Percentiles rank a stretch among this genome's conserved stretches.
phyloP scores from a whole-genome alignment of 2,888 invertebrate genomes.

The Synergus laeviventris region DNA sequence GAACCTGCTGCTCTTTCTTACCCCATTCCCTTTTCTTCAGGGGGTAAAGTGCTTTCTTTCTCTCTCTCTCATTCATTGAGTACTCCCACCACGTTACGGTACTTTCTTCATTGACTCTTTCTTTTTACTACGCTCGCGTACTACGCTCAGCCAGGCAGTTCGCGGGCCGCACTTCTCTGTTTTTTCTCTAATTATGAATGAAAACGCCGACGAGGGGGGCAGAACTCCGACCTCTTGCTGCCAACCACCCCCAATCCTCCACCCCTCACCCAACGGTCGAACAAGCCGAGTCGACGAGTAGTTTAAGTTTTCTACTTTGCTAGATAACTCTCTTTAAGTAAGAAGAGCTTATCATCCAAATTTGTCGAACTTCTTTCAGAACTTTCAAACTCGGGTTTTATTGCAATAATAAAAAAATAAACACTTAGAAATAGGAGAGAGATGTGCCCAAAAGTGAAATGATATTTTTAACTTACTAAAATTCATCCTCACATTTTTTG shows the following conservation, averaged over 20 bases:
- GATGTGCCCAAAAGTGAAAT: too few relatives aligned
- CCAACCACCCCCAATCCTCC: slow-evolving; percentile 47
- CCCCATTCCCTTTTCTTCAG: slow-evolving; percentile 54
- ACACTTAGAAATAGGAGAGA: not conserved
- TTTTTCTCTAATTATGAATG: slow-evolving; percentile 76
- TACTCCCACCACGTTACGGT: slow-evolving; percentile 60
- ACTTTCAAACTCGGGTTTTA: not conserved
- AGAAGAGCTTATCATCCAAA: not conserved
- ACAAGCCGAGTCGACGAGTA: slow-evolving; percentile 46
- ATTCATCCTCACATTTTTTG: too few relatives aligned
- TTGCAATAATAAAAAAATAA: not conserved
- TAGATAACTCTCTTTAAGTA: not conserved
- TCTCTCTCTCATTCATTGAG: slow-evolving; percentile 74
- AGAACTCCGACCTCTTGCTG: slow-evolving; percentile 47
- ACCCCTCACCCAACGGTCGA: slow-evolving; percentile 32
- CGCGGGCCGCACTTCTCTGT: slow-evolving; percentile 64
- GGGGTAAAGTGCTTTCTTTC: slow-evolving; percentile 46
- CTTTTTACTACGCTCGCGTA: slow-evolving; percentile 75
- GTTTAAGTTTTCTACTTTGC: slow-evolving; percentile 58
- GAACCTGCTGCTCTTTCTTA: slow-evolving; percentile 65
- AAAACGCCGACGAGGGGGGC: slow-evolving; percentile 67
- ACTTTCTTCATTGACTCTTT: slow-evolving; percentile 77
- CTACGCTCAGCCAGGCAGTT: slow-evolving; percentile 60
- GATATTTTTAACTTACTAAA: too few relatives aligned
- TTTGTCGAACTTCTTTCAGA: not conserved